Evolutionary conservation across 2,113 vertebrate genomes (phyloP), one percentile per base, ranked within the genome.

Genomic region (Holacanthus passer): DNA sequence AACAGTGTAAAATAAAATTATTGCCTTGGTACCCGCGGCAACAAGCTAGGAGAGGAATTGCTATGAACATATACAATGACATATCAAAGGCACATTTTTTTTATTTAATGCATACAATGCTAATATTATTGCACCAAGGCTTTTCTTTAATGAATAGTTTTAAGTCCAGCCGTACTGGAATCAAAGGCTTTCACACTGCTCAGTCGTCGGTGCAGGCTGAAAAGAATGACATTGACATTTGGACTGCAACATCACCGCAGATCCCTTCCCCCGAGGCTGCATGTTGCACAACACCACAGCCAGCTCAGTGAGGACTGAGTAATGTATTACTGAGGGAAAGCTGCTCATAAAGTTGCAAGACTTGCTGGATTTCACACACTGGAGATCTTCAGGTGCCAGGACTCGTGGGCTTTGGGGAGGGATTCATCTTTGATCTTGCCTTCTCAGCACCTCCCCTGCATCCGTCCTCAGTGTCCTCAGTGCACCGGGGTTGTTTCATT

Each of bases 291-390:
- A 64, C 53, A 75, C 29, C 20, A 58, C 47, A 79, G 27, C 65
- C 4, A 59, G 76, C 79, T 83, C 56, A 78, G 73, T 17, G 45
- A 65, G 86, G 85, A 85, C 76, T 79, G 77, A 79, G 69, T 73
- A 77, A 85, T 85, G 76, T 60, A 85, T 89, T 80, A 82, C 35
- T 48, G 64, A 55, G 63, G 60, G 45, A 84, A 73, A 74, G 62
- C 79, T 82, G 52, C 77, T 76, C 79, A 87, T 80, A 80, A 89
- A 89, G 83, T 81, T 92, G 78, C 78, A 45, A 55, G 76, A 89
- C 83, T 88, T 62, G 86, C 87, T 88, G 79, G 74, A 87, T 93
- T 88, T 85, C 55, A 48, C 79, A 81, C 87, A 83, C 73, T 43
- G 35, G 71, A 82, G 83, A 90, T 87, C 50, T 68, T 71, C 67